Percentiles rank a stretch among this genome's conserved stretches.
Conservation (phyloP, 1,140 invertebrate species). For the Aphelenchoides fujianensis region DNA sequence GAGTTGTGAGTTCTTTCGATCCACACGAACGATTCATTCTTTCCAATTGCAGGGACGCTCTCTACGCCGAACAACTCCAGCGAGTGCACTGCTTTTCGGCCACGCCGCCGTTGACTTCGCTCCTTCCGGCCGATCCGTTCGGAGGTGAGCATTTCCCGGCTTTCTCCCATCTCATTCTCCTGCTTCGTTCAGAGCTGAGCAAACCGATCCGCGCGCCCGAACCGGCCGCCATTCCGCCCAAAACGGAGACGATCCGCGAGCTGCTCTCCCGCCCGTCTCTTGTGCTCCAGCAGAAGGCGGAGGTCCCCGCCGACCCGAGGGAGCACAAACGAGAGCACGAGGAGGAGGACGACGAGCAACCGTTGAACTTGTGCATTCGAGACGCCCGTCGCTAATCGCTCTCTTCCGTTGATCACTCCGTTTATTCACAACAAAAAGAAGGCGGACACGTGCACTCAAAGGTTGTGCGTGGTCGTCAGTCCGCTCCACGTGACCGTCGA, state of each 20-base stretch:
- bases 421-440: slow-evolving; percentile 7
- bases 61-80: slow-evolving; percentile 8
- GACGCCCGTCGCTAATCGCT: slow-evolving; percentile 26
- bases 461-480: background rate
- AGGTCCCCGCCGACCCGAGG: background rate
- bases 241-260: background rate
- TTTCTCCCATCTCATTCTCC: background rate
- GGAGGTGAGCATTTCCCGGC: background rate
- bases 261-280: background rate
- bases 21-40: no score
- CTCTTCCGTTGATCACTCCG: background rate
- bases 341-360: slow-evolving; percentile 28
- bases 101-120: background rate
- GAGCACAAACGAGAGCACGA: background rate
- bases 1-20: slow-evolving; percentile 13
- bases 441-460: background rate
- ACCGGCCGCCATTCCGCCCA: background rate
- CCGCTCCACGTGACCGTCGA: background rate
- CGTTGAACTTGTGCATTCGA: slow-evolving; percentile 37
- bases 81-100: slow-evolving; percentile 6
- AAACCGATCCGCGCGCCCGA: background rate
- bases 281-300: background rate
- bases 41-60: background rate
- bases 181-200: background rate
- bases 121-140: background rate